Evolutionary conservation across 2,113 vertebrate genomes (phyloP), one percentile per base, ranked within the genome.

Genomic region (Apteryx mantelli): DNA sequence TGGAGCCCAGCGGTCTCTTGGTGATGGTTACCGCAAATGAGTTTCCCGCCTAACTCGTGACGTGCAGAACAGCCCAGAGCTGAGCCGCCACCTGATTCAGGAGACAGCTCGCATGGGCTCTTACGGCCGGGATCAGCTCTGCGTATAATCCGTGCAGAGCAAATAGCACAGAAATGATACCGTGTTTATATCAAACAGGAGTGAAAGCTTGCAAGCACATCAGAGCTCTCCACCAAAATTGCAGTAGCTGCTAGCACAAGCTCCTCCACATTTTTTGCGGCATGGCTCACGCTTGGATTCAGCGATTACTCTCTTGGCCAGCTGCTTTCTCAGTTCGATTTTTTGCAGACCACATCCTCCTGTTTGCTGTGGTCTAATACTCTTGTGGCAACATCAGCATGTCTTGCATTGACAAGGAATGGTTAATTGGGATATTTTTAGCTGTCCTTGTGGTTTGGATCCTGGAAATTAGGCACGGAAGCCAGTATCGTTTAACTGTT

Each of bases 361-460:
- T 84, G 14, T 85, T 83, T 70, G 82, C 60, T 63, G 24, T 83
- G 91, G 63, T 88, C 3, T 77, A 74, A 74, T 89, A 42, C 58
- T 12, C 7, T 73, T 2, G 3, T 70, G 63, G 44, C 55, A 69
- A 13, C 16, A 26, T 88, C 55, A 61, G 53, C 1, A 4, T 48
- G 44, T 38, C 38, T 81, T 50, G 36, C 2, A 0, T 86, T 93
- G 84, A 63, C 88, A 95, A 85, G 11, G 38, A 93, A 38, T 75
- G 21, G 91, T 91, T 95, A 89, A 86, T 63, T 94, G 48, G 40
- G 76, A 9, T 89, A 91, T 86, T 92, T 95, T 97, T 93, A 96
- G 58, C 36, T 74, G 32, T 94, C 44, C 66, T 40, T 76, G 50
- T 80, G 89, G 82, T 55, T 93, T 1, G 2, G 55, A 80, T 95